Evolutionary conservation across 1,140 invertebrate species (phyloP).

Genomic region (Drosophila truncata): DNA sequence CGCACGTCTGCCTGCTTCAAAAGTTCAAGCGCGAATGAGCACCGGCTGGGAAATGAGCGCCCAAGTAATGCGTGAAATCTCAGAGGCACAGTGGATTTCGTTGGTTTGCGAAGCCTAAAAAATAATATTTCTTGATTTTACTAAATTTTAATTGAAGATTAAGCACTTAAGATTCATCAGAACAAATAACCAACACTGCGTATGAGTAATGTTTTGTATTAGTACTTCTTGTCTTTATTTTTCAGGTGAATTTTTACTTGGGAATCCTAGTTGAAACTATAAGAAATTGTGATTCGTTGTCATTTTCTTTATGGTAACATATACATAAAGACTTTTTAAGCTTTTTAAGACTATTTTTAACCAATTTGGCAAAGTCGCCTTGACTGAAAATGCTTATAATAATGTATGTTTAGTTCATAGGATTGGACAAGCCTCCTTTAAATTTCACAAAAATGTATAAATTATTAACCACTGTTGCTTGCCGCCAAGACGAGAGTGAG

Average conservation of each 20-base stretch:
- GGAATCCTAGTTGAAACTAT: background rate
- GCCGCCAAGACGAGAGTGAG: no score
- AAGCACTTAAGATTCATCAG: background rate
- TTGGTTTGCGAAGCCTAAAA: no score
- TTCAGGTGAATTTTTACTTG: background rate
- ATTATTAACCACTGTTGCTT: background rate
- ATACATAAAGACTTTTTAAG: no score
- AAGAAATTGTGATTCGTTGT: background rate
- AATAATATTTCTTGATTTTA: background rate
- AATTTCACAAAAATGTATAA: background rate
- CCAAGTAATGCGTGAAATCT: constrained; percentile 25
- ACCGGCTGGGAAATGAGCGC: background rate
- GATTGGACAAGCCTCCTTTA: background rate
- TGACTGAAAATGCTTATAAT: background rate
- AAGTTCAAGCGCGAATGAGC: constrained; percentile 13
- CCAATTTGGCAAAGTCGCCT: no score
- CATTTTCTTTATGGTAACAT: no score
- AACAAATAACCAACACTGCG: background rate
- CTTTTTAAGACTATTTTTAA: no score
- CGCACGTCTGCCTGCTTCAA: constrained; percentile 11
- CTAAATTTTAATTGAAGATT: no score
- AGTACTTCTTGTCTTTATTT: background rate
- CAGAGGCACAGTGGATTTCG: background rate
- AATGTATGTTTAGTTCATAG: background rate
- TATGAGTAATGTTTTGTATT: background rate